Conservation (phyloP, 2,113 vertebrate species). For the Halichoeres trimaculatus region DNA sequence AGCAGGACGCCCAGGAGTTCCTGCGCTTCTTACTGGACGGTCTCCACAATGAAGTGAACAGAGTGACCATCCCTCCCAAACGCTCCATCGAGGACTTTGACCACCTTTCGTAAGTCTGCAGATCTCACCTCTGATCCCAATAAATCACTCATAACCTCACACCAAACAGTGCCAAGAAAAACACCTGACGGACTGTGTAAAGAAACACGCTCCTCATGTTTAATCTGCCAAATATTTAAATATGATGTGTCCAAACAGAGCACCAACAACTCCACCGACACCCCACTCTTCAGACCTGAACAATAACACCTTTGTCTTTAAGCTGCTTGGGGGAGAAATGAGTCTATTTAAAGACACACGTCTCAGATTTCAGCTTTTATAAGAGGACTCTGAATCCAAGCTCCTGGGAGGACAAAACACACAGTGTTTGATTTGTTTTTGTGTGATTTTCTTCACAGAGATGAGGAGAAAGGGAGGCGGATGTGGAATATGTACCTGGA, state of each 20-base stretch:
- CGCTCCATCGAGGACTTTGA: slow-evolving; percentile 85
- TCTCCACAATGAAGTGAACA: slow-evolving; percentile 94
- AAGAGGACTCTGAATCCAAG: too few relatives aligned
- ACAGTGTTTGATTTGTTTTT: neutral
- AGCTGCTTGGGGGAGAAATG: too few relatives aligned
- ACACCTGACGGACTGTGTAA: accelerated
- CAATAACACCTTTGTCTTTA: neutral
- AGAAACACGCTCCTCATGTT: too few relatives aligned
- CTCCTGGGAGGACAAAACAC: neutral
- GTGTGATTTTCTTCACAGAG: slow-evolving; percentile 77
- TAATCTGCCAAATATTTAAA: too few relatives aligned
- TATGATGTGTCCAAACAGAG: too few relatives aligned
- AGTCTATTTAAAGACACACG: too few relatives aligned
- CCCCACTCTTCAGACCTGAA: neutral
- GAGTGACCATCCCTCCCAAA: slow-evolving; percentile 84
- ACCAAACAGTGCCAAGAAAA: neutral
- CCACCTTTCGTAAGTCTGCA: slow-evolving; percentile 89
- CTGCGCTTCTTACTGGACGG: slow-evolving; percentile 93
- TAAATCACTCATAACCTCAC: slow-evolving; percentile 46
- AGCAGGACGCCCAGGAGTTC: slow-evolving; percentile 98
- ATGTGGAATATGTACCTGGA: slow-evolving; percentile 97
- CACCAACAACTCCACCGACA: too few relatives aligned
- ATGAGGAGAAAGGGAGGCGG: slow-evolving; percentile 91
- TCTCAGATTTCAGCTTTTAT: too few relatives aligned
- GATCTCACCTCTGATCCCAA: slow-evolving; percentile 4